Evolutionary conservation across 1,140 invertebrate genomes (phyloP).

Genomic region (Drosophila ficusphila): DNA sequence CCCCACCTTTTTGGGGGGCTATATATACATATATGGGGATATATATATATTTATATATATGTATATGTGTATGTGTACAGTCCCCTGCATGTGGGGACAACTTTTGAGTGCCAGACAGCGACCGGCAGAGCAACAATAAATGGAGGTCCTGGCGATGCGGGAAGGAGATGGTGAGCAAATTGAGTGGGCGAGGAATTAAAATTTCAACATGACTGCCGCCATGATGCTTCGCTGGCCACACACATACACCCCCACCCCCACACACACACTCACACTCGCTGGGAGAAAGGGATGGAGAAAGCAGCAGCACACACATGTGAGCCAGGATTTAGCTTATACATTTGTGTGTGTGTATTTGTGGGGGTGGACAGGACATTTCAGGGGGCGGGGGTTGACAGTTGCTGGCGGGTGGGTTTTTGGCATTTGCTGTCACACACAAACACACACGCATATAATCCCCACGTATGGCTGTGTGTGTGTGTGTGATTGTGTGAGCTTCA

Average conservation of each 20-base stretch:
- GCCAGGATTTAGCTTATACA: conserved; percentile 24
- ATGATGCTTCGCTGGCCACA: conserved; percentile 75
- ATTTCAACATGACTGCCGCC: conserved; percentile 80
- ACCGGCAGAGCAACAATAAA: conserved; percentile 52
- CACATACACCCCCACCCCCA: conserved; percentile 15
- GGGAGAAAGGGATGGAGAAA: neutral
- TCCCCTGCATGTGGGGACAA: conserved; percentile 50
- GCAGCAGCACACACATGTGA: conserved; percentile 27
- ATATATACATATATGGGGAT: conserved; percentile 15
- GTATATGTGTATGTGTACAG: neutral
- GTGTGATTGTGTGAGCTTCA: conserved; percentile 54
- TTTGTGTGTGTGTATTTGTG: conserved; percentile 23
- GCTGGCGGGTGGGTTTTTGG: conserved; percentile 69
- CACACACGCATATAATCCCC: conserved; percentile 38
- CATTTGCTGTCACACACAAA: conserved; percentile 74
- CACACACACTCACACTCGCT: neutral
- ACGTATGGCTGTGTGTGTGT: conserved; percentile 1
- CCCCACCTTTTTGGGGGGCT: neutral
- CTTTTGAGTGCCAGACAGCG: conserved; percentile 75
- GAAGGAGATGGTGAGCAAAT: conserved; percentile 49
- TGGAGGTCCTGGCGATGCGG: neutral
- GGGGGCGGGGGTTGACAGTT: conserved; percentile 32
- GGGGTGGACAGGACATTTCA: conserved; percentile 22
- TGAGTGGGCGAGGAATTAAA: conserved; percentile 81
- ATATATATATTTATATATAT: neutral